These are phyloP conservation scores for Tenualosa thibaudeaui DNA, from an alignment of 2,797 vertebrate genomes.

Conservation along the genomic window DNA sequence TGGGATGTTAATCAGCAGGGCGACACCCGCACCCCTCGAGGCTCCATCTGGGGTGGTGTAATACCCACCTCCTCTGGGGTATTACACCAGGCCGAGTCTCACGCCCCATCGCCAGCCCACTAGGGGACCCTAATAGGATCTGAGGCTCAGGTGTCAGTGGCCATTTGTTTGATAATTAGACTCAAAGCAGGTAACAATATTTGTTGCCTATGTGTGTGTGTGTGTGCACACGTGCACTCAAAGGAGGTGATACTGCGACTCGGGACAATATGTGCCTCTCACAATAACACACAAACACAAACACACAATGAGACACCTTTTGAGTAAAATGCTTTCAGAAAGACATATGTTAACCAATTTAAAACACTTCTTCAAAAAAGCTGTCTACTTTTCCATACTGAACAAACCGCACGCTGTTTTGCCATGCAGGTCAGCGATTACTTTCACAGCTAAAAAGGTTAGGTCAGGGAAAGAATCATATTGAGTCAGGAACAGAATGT, in stretches of 20 bases:
- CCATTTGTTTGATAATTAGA: conserved; percentile 34
- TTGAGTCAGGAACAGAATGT: neutral
- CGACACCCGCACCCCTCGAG: neutral
- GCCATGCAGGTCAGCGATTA: neutral
- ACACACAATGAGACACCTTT: too few species aligned
- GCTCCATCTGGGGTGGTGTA: conserved; percentile 10
- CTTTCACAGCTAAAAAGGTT: neutral
- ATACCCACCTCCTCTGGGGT: neutral
- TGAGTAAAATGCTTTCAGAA: too few species aligned
- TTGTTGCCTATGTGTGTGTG: neutral
- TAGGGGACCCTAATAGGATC: conserved; percentile 39
- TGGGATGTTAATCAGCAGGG: neutral
- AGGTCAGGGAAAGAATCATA: neutral
- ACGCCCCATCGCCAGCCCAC: conserved; percentile 4
- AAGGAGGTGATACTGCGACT: neutral
- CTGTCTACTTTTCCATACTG: too few species aligned
- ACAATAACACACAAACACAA: neutral
- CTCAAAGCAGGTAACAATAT: conserved; percentile 7
- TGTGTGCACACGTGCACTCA: neutral
- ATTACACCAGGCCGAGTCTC: neutral
- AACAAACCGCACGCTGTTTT: neutral
- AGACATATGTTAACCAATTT: too few species aligned
- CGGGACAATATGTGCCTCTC: neutral
- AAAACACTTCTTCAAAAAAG: too few species aligned
- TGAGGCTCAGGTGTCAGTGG: conserved; percentile 31